Percentiles rank a stretch among this genome's conserved stretches.
phyloP scores from a whole-genome alignment of 2,113 vertebrate genomes.

The Hystrix brachyura region DNA sequence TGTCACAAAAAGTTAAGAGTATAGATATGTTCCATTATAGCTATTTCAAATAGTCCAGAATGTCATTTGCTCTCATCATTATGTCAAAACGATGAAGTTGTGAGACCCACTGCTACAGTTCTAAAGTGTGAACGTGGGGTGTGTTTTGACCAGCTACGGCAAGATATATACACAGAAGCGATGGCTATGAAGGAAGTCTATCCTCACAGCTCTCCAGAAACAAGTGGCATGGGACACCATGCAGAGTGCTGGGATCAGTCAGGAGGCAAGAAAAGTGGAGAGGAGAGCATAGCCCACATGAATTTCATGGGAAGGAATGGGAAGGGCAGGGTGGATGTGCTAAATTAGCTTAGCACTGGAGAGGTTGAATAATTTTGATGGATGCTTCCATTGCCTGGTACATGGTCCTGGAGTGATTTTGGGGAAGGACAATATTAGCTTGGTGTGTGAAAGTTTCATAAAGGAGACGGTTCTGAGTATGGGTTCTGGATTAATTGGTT shows the following conservation, averaged over 20 bases:
- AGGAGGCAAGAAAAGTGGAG: background rate
- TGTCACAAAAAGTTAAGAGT: background rate
- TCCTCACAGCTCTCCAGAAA: background rate
- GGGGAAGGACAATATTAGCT: background rate
- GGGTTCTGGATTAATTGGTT: background rate
- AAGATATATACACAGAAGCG: background rate
- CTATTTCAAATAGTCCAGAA: background rate
- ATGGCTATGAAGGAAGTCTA: background rate
- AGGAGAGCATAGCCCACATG: background rate
- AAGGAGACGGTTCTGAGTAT: background rate
- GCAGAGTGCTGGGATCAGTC: rapidly evolving
- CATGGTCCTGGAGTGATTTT: background rate
- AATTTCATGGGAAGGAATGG: background rate
- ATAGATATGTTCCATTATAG: background rate
- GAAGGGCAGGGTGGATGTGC: background rate
- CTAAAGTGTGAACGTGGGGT: background rate
- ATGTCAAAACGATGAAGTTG: background rate
- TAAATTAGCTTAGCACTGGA: background rate
- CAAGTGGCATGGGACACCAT: background rate
- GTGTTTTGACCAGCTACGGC: background rate
- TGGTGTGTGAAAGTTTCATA: background rate
- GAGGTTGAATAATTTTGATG: background rate
- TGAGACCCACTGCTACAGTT: background rate
- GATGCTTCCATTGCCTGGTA: background rate
- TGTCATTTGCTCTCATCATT: background rate